phyloP scores from a whole-genome alignment of 2,888 invertebrate species.

The Busseola fusca region DNA sequence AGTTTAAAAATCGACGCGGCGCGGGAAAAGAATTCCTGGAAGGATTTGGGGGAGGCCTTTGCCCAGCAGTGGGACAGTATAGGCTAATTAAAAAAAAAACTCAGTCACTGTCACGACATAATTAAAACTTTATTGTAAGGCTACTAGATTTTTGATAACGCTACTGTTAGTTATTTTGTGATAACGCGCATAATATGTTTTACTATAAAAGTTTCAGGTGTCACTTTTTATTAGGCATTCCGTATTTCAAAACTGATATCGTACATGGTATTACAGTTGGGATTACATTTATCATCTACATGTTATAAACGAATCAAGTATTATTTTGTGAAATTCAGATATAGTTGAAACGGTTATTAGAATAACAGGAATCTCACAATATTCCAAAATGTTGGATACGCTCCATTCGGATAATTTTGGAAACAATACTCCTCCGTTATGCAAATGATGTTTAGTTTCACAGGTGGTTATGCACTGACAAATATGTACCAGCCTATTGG shows the following conservation, averaged over 20 bases:
- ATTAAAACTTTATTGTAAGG: not conserved
- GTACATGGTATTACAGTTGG: conserved; percentile 20
- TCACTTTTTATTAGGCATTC: not conserved
- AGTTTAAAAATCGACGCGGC: too few relatives aligned
- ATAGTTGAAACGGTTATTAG: not conserved
- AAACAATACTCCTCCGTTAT: conserved; percentile 32
- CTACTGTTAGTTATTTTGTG: too few relatives aligned
- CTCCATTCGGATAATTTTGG: conserved; percentile 8
- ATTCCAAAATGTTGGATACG: conserved; percentile 4
- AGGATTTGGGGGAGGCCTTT: too few relatives aligned
- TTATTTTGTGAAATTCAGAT: not conserved
- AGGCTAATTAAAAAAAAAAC: too few relatives aligned
- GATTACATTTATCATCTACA: conserved; percentile 22
- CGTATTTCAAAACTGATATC: conserved; percentile 22
- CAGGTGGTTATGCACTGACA: conserved; percentile 20
- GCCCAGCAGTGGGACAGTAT: too few relatives aligned
- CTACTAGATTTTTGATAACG: not conserved
- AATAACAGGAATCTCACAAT: conserved; percentile 4
- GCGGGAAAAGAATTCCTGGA: too few relatives aligned
- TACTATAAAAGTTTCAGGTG: conserved; percentile 4
- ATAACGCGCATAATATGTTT: not conserved
- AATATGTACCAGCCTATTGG: conserved; percentile 22
- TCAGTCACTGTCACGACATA: not conserved
- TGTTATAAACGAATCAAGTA: not conserved
- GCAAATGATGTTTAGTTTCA: conserved; percentile 32